Evolutionary conservation across 1,140 invertebrate genomes (phyloP).

Genomic region (Parapsyche elsis): DNA sequence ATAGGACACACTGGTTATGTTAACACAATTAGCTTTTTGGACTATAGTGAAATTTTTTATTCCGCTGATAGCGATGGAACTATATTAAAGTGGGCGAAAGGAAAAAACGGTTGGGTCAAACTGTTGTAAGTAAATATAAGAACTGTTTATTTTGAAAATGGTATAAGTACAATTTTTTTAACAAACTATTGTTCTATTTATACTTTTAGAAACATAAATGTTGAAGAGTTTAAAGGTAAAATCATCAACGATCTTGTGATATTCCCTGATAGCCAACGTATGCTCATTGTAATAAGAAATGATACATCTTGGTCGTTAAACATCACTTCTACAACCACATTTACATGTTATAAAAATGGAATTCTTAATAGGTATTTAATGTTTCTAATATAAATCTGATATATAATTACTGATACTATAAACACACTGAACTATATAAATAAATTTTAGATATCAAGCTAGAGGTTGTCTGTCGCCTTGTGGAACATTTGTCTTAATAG

Average conservation of each 20-base stretch:
- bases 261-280: constrained; percentile 55
- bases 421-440: no score
- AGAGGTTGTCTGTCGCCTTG: constrained; percentile 50
- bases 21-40: constrained; percentile 57
- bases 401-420: no score
- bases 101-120: constrained; percentile 54
- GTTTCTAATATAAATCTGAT: no score
- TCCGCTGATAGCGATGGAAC: constrained; percentile 58
- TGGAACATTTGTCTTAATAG: constrained; percentile 50
- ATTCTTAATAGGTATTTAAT: constrained; percentile 8
- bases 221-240: constrained; percentile 56
- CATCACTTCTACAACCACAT: constrained; percentile 39
- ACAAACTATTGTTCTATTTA: no score
- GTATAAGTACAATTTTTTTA: no score
- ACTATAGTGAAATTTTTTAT: constrained; percentile 55
- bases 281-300: constrained; percentile 59
- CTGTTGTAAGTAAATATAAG: constrained; percentile 46
- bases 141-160: constrained; percentile 2
- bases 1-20: constrained; percentile 58
- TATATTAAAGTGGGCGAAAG: constrained; percentile 58
- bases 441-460: constrained; percentile 53
- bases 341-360: constrained; percentile 51
- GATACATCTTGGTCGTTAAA: constrained; percentile 57
- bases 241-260: constrained; percentile 59
- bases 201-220: constrained; percentile 55